A percentile compares a stretch with the other conserved stretches of the same genome.
Evolutionary conservation across 2,888 invertebrate species (phyloP).

Genomic region (Fabriciana adippe): DNA sequence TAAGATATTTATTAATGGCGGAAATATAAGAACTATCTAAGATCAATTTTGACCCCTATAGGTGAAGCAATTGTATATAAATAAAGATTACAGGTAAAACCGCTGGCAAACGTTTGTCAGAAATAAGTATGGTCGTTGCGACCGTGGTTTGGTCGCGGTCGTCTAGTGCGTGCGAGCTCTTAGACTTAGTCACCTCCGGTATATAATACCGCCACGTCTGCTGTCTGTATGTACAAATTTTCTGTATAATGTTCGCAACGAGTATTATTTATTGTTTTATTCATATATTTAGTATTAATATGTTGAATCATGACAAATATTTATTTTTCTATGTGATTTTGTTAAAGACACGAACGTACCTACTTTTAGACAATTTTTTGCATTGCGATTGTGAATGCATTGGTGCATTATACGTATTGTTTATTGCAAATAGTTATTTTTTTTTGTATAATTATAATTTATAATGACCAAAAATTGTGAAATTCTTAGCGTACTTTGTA

Average conservation of each 20-base stretch:
- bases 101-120: too few relatives aligned
- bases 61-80: too few relatives aligned
- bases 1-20: too few relatives aligned
- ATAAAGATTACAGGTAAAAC: too few relatives aligned
- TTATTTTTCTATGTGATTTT: slow-evolving; percentile 61
- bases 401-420: slow-evolving; percentile 60
- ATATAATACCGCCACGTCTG: slow-evolving; percentile 42
- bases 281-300: slow-evolving; percentile 59
- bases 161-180: too few relatives aligned
- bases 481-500: slow-evolving; percentile 24
- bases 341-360: slow-evolving; percentile 23
- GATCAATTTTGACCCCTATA: too few relatives aligned
- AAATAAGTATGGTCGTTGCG: too few relatives aligned
- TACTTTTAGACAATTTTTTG: slow-evolving; percentile 47
- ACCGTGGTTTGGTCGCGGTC: too few relatives aligned
- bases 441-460: slow-evolving; percentile 32
- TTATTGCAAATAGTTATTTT: slow-evolving; percentile 33
- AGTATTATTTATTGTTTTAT: slow-evolving; percentile 69
- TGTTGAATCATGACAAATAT: slow-evolving; percentile 78
- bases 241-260: slow-evolving; percentile 49
- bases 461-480: slow-evolving; percentile 30
- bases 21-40: too few relatives aligned
- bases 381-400: slow-evolving; percentile 2
- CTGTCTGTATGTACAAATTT: slow-evolving; percentile 72
- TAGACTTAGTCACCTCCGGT: slow-evolving; percentile 41